Conservation (phyloP, 2,113 vertebrate species). For the Callipepla squamata region DNA sequence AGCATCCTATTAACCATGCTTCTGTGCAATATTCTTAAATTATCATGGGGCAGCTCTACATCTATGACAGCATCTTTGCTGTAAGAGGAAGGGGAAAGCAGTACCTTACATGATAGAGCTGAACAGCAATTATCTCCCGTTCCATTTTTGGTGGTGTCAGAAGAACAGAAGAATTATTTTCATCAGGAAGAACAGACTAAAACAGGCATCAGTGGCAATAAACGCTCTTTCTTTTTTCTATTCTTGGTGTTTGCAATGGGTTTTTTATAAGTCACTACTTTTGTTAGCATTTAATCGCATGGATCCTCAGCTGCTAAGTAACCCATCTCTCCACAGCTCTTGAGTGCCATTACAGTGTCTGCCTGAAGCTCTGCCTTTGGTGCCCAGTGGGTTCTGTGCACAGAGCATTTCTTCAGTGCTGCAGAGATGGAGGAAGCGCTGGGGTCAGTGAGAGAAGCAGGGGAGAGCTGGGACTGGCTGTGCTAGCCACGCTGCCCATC, state of each 20-base stretch:
- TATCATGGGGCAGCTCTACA: not conserved
- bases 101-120: not conserved
- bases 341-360: not conserved
- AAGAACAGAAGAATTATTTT: conserved; percentile 33
- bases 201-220: conserved; percentile 8
- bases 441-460: not conserved
- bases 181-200: not conserved
- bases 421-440: not conserved
- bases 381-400: not conserved
- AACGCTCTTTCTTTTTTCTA: conserved; percentile 17
- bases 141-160: not conserved
- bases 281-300: conserved; percentile 13
- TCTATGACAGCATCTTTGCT: not conserved
- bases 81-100: not conserved
- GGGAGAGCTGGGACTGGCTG: not conserved
- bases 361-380: not conserved
- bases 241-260: not conserved
- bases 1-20: not conserved
- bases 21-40: not conserved
- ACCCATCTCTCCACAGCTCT: not conserved
- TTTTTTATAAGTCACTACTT: not conserved
- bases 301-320: not conserved
- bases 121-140: not conserved
- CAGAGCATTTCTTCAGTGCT: not conserved
- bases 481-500: not conserved